These are phyloP conservation scores for Excalfactoria chinensis DNA, from an alignment of 2,113 vertebrate genomes.

Conservation along the genomic window DNA sequence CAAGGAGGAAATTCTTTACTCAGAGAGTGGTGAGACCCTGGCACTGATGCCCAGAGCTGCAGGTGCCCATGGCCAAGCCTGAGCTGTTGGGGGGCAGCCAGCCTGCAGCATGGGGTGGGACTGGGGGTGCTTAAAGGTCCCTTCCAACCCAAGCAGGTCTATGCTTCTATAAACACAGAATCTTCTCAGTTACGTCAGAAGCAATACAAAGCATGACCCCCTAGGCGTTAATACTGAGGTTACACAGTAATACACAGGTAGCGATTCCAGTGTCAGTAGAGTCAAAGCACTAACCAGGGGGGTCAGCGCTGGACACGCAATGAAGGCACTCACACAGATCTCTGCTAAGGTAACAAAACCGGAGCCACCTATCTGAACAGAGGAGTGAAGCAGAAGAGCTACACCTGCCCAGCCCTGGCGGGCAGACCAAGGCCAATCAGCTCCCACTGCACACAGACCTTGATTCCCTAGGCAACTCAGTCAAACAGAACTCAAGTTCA, in stretches of 20 bases:
- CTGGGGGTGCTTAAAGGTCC: too few species aligned
- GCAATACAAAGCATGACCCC: not conserved
- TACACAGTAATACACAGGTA: too few species aligned
- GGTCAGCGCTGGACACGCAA: accelerated
- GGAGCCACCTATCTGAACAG: not conserved
- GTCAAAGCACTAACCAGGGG: not conserved
- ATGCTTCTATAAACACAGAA: not conserved
- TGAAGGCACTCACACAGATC: not conserved
- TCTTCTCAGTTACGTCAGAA: not conserved
- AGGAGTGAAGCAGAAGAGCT: not conserved
- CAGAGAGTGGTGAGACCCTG: too few species aligned
- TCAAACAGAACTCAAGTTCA: not conserved
- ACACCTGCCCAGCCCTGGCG: not conserved
- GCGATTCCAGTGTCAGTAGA: not conserved
- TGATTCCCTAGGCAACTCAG: not conserved
- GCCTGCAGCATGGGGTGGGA: too few species aligned
- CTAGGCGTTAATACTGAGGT: not conserved
- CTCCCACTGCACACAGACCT: slow-evolving; percentile 15
- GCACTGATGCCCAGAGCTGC: too few species aligned
- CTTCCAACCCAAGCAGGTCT: too few species aligned
- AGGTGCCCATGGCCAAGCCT: too few species aligned
- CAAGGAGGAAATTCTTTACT: too few species aligned
- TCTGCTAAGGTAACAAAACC: not conserved
- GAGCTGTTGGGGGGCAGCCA: too few species aligned
- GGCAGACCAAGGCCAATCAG: slow-evolving; percentile 8